phyloP scores from a whole-genome alignment of 1,140 invertebrate species.

The Bombus terrestris region DNA sequence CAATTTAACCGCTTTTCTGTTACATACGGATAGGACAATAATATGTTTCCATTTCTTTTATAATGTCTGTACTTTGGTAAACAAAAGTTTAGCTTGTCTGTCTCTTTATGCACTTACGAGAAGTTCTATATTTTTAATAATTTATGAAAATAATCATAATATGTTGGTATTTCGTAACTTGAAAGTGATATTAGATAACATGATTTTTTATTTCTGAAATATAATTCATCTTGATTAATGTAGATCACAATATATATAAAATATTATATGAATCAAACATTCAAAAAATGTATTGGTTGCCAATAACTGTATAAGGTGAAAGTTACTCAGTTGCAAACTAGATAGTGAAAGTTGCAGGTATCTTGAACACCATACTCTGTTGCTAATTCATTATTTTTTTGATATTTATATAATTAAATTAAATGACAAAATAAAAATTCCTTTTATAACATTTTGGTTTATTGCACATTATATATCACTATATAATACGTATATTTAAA shows the following conservation, averaged over 20 bases:
- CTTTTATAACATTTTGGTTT: not conserved
- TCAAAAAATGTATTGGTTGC: not conserved
- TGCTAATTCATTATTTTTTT: not conserved
- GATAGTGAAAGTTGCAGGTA: constrained; percentile 41
- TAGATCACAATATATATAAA: not conserved
- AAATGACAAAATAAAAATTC: not conserved
- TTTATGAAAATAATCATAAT: not conserved
- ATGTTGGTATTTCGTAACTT: constrained; percentile 1
- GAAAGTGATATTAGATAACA: constrained; percentile 15
- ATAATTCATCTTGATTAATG: not conserved
- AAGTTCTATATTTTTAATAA: not conserved
- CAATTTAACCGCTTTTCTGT: constrained; percentile 25
- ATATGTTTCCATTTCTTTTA: not conserved
- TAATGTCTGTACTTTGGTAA: not conserved
- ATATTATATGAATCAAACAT: not conserved
- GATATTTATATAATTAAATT: not conserved
- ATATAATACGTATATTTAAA: not conserved
- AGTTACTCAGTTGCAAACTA: constrained; percentile 16
- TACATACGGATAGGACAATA: constrained; percentile 36
- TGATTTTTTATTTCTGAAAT: not conserved
- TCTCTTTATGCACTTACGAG: not conserved
- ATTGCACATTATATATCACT: not conserved
- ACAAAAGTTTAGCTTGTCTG: not conserved
- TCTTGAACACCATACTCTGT: not conserved
- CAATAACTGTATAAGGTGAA: constrained; percentile 34